Evolutionary conservation across 2,797 vertebrate genomes (phyloP), one percentile per base, ranked within the genome.

Genomic region (Garrulus glandarius): DNA sequence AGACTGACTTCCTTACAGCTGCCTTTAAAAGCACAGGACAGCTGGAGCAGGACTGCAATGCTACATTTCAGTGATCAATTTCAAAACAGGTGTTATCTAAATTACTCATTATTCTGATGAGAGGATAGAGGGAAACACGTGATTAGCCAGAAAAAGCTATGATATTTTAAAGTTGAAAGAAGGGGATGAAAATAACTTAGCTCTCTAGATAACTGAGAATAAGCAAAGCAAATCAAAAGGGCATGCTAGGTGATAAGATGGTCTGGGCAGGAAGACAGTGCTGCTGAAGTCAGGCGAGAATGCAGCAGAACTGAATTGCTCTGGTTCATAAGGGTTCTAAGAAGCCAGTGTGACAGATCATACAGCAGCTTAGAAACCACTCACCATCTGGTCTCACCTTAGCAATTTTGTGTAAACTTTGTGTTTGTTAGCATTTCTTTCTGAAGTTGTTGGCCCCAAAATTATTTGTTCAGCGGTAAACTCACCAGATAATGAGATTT

Each of bases 301-400:
- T 0, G 1, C 3, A 68, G 44, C 18, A 64, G 14, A 60, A 13
- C 7, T 24, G 15, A 44, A 10, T 20, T 63, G 9, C 19, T 57
- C 30, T 84, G 27, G 5, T 19, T 20, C 1, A 1, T 30, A 34
- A 23, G 6, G 9, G 7, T 37, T 37, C 36, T 37, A 46, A 71
- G 44, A 81, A 60, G 12, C 4, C 27, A 47, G 9, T 50, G 9
- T 56, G 52, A 47, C 5, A 65, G 7, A n/a, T 53, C 23, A 61
- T 5, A 30, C 5, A 43, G 22, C 27, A n/a, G 1, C 17, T 81
- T 30, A 50, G 47, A 61, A 86, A 53, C 6, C 6, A n/a, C 2
- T 46, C 26, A 39, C 5, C 12, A 4, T 30, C 3, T 34, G 15
- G 17, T 69, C 2, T 57, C 14, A 64, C 6, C 4, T 39, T 10